Evolutionary conservation across 2,113 vertebrate genomes (phyloP).

Genomic region (Callaeas wilsoni): DNA sequence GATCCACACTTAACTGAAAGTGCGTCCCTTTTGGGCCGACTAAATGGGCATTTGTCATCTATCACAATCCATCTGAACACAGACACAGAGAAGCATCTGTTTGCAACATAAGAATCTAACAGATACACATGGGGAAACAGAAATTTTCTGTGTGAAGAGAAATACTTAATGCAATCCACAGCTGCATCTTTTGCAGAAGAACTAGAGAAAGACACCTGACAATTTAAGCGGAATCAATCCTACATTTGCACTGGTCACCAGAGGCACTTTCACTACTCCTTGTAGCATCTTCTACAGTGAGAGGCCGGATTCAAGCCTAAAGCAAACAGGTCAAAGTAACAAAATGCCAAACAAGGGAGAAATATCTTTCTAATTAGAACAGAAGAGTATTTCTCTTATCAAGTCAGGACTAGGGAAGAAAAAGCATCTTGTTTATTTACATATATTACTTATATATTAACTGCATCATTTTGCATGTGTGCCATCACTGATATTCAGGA

Average conservation of each 20-base stretch:
- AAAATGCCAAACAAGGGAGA: not conserved
- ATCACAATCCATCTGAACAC: not conserved
- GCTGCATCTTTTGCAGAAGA: not conserved
- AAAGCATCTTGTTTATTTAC: not conserved
- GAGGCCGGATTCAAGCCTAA: not conserved
- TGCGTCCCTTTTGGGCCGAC: not conserved
- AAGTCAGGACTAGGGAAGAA: not conserved
- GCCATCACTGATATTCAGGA: not conserved
- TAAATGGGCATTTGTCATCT: not conserved
- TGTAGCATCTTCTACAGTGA: not conserved
- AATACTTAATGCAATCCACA: not conserved
- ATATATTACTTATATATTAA: not conserved
- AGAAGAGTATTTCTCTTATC: not conserved
- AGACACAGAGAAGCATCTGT: not conserved
- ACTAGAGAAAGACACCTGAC: not conserved
- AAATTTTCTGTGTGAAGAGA: not conserved
- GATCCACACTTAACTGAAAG: not conserved
- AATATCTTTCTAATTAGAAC: not conserved
- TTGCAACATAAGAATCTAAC: not conserved
- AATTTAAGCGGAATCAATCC: not conserved
- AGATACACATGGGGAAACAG: not conserved
- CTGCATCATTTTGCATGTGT: accelerated
- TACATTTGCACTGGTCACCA: not conserved
- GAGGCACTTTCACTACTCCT: not conserved
- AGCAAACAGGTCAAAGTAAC: not conserved